These are phyloP conservation scores for Anadara kagoshimensis DNA, from an alignment of 1,140 invertebrate genomes.

Conservation along the genomic window DNA sequence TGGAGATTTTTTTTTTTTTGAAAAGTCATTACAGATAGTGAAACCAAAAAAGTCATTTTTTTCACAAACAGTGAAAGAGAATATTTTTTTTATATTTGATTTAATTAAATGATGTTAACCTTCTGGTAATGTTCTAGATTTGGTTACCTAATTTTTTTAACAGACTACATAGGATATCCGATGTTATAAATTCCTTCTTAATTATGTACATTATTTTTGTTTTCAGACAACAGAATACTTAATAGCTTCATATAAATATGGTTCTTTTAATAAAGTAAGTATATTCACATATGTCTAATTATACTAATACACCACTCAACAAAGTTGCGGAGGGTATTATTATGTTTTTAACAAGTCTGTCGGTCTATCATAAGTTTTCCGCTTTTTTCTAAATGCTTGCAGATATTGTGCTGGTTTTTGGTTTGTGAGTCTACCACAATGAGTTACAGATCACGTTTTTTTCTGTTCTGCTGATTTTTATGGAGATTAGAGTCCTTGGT, in stretches of 20 bases:
- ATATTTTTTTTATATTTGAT: too few relatives aligned
- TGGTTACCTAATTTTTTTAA: too few relatives aligned
- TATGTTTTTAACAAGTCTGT: neutral
- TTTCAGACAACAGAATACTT: conserved; percentile 92
- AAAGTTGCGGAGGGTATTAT: neutral
- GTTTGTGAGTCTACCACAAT: neutral
- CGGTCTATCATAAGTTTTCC: neutral
- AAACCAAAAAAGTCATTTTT: too few relatives aligned
- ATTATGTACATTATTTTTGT: too few relatives aligned
- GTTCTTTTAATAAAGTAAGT: conserved; percentile 88
- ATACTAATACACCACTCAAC: neutral
- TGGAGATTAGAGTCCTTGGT: neutral
- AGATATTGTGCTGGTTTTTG: neutral
- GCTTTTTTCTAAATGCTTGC: neutral
- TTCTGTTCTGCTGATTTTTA: neutral
- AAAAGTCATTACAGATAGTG: too few relatives aligned
- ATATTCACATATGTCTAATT: too few relatives aligned
- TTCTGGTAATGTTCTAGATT: too few relatives aligned
- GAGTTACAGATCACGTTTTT: neutral
- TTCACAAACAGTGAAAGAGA: too few relatives aligned
- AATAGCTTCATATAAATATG: conserved; percentile 93
- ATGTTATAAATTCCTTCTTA: too few relatives aligned
- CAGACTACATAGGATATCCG: neutral
- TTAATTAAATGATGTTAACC: too few relatives aligned
- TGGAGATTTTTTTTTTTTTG: too few relatives aligned